Conservation (phyloP, 2,797 vertebrate genomes). For the Tamandua tetradactyla region DNA sequence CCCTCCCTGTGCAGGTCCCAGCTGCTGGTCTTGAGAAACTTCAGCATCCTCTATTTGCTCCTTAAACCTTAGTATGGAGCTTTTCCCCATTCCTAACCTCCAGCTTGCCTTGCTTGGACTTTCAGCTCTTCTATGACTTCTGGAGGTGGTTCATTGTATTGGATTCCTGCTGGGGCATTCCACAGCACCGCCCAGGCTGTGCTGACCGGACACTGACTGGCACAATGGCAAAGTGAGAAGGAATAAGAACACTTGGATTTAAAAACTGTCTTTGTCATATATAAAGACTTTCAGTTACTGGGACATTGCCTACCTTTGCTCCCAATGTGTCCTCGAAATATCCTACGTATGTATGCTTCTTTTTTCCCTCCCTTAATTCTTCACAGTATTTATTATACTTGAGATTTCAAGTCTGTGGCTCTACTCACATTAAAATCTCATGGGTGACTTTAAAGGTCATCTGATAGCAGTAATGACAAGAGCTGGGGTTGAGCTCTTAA, state of each 20-base stretch:
- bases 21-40: background rate
- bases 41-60: background rate
- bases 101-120: background rate
- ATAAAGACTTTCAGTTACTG: background rate
- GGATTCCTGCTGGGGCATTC: background rate
- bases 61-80: background rate
- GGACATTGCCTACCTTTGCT: background rate
- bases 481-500: background rate
- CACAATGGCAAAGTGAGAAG: accelerated
- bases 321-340: background rate
- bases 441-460: background rate
- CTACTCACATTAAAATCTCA: background rate
- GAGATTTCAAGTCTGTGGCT: background rate
- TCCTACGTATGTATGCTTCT: background rate
- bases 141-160: background rate
- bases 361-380: background rate
- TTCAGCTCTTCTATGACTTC: background rate
- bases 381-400: background rate
- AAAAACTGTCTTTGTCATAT: background rate
- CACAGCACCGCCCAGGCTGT: accelerated
- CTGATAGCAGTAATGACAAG: background rate
- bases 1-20: background rate
- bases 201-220: accelerated
- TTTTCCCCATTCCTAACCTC: background rate
- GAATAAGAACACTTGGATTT: background rate